A percentile compares a stretch with the other conserved stretches of the same genome.
phyloP scores from a whole-genome alignment of 1,140 invertebrate species.

The Drosophila prosaltans region DNA sequence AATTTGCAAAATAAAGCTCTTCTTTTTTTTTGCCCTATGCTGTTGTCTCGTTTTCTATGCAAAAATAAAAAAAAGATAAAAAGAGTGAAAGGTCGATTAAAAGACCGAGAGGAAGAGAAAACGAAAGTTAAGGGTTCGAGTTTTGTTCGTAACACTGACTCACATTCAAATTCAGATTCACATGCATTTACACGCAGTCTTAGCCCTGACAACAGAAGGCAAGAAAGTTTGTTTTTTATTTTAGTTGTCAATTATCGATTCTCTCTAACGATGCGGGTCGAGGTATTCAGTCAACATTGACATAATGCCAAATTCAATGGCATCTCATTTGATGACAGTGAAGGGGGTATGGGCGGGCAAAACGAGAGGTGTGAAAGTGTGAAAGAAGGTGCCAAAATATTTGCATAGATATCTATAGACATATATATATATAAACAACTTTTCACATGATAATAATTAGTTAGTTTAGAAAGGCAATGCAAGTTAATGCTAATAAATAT shows the following conservation, averaged over 20 bases:
- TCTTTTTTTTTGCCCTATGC: not conserved
- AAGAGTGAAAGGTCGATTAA: conserved; percentile 15
- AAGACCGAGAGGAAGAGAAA: not conserved
- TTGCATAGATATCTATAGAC: too few species aligned
- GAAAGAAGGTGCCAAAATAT: not conserved
- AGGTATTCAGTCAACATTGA: conserved; percentile 1
- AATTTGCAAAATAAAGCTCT: conserved; percentile 13
- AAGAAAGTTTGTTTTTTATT: not conserved
- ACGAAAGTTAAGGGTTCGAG: conserved; percentile 7
- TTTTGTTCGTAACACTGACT: conserved; percentile 6
- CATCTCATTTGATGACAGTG: conserved; percentile 1
- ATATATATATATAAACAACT: not conserved
- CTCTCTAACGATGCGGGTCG: conserved; percentile 16
- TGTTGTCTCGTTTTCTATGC: not conserved
- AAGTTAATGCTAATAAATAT: not conserved
- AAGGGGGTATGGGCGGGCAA: not conserved
- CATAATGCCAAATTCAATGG: conserved; percentile 9
- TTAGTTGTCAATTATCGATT: conserved; percentile 14
- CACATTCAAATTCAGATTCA: not conserved
- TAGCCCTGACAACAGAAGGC: conserved; percentile 7
- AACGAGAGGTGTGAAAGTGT: conserved; percentile 1
- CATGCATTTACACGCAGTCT: too few species aligned
- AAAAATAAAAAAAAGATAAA: too few species aligned
- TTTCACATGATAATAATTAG: conserved; percentile 7
- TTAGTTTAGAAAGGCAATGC: not conserved